Evolutionary conservation across 2,113 vertebrate species (phyloP).

Genomic region (Antigone vipio): DNA sequence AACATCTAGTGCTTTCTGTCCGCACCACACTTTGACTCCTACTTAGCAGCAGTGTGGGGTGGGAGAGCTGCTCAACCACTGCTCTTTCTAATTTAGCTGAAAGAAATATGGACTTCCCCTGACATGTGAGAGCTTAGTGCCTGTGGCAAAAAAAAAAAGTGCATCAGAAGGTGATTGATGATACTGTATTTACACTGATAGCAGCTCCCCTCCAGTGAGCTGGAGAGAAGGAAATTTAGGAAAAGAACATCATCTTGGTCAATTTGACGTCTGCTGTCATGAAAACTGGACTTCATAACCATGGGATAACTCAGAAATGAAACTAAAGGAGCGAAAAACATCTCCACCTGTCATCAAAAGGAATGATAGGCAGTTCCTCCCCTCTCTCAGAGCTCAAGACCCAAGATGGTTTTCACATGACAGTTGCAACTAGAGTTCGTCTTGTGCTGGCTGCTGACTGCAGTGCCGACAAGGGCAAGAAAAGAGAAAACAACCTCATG

Average conservation of each 20-base stretch:
- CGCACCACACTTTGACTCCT: not conserved
- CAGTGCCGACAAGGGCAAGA: not conserved
- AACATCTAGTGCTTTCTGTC: not conserved
- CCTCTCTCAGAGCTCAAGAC: not conserved
- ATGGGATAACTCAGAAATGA: not conserved
- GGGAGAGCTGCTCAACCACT: not conserved
- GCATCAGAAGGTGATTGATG: not conserved
- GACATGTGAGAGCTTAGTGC: not conserved
- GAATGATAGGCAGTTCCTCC: not conserved
- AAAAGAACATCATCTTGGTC: not conserved
- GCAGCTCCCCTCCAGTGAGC: not conserved
- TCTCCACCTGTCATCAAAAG: not conserved
- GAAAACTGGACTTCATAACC: not conserved
- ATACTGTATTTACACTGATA: not conserved
- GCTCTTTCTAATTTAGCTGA: not conserved
- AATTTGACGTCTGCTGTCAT: not conserved
- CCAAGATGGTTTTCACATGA: not conserved
- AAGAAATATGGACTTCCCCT: not conserved
- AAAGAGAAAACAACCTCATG: not conserved
- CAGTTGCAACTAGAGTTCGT: not conserved
- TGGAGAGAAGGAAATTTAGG: not conserved
- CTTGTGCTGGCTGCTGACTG: not conserved
- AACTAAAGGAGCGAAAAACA: not conserved
- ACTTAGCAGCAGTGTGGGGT: not conserved
- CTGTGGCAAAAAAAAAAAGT: not conserved